Evolutionary conservation across 2,113 vertebrate species (phyloP).

Genomic region (Plecturocebus donacophilus): DNA sequence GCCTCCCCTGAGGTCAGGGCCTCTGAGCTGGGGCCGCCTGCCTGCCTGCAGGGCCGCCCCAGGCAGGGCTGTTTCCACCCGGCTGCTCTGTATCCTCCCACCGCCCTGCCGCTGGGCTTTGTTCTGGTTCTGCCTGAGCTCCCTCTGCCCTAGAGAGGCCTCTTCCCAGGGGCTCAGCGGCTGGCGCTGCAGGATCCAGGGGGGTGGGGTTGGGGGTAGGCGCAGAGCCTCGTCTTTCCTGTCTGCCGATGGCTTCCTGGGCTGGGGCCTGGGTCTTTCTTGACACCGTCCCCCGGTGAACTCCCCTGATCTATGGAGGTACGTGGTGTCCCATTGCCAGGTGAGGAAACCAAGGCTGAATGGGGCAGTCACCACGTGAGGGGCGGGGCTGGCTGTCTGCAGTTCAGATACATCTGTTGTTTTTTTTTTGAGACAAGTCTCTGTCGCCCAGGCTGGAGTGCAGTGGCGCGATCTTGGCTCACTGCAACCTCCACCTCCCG

Average conservation of each 20-base stretch:
- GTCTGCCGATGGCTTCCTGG: background rate
- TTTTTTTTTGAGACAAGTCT: background rate
- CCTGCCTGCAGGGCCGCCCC: background rate
- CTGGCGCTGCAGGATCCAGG: background rate
- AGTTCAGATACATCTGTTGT: background rate
- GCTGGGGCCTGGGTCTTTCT: background rate
- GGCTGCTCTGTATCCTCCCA: constrained; percentile 55
- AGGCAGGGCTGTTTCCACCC: constrained; percentile 51
- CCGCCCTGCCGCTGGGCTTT: constrained; percentile 55
- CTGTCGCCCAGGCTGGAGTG: no score
- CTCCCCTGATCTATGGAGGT: background rate
- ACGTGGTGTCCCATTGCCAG: background rate
- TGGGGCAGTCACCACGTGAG: background rate
- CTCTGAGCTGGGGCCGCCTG: background rate
- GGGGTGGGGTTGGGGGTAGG: no score
- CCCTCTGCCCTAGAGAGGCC: background rate
- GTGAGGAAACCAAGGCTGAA: background rate
- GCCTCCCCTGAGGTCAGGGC: background rate
- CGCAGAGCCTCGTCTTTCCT: background rate
- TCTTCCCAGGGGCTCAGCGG: constrained; percentile 26
- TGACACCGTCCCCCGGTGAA: background rate
- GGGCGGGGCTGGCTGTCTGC: background rate
- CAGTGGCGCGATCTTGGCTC: fast-evolving
- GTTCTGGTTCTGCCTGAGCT: constrained; percentile 68
- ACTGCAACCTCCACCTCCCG: no score